These are phyloP conservation scores for Archips xylosteana DNA, from an alignment of 2,888 invertebrate species.

Conservation along the genomic window DNA sequence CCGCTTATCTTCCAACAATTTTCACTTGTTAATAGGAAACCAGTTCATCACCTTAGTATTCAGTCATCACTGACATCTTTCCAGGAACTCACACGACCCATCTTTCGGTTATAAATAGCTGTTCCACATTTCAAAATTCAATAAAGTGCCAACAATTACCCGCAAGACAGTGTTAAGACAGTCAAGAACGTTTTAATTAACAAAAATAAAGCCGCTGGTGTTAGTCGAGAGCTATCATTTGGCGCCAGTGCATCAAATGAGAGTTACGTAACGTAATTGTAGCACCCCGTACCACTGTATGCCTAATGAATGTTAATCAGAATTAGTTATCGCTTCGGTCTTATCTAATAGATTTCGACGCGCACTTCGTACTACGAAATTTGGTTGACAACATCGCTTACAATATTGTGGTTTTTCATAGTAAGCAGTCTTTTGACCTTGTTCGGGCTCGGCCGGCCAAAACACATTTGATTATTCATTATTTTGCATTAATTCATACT, in stretches of 20 bases:
- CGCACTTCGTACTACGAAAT: conserved; percentile 16
- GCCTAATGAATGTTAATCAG: conserved; percentile 35
- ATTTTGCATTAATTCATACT: conserved; percentile 62
- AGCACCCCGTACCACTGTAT: conserved; percentile 39
- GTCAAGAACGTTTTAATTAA: conserved; percentile 75
- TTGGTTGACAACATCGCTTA: conserved; percentile 27
- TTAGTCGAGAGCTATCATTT: conserved; percentile 48
- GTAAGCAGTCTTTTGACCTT: conserved; percentile 57
- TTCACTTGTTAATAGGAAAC: neutral
- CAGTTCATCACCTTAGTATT: neutral
- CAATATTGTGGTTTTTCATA: conserved; percentile 46
- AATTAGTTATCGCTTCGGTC: conserved; percentile 37
- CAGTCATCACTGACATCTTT: conserved; percentile 22
- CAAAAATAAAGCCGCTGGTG: conserved; percentile 58
- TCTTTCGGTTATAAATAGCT: conserved; percentile 64
- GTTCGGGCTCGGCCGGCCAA: conserved; percentile 53
- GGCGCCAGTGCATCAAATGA: conserved; percentile 64
- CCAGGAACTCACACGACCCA: conserved; percentile 28
- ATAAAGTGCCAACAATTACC: conserved; percentile 63
- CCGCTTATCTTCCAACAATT: neutral
- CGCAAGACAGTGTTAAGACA: conserved; percentile 55
- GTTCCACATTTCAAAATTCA: conserved; percentile 69
- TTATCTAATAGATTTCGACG: conserved; percentile 27
- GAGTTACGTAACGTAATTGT: conserved; percentile 44
- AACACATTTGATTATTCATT: conserved; percentile 68